Conservation (phyloP, 2,888 invertebrate species). For the Thymelicus acteon region DNA sequence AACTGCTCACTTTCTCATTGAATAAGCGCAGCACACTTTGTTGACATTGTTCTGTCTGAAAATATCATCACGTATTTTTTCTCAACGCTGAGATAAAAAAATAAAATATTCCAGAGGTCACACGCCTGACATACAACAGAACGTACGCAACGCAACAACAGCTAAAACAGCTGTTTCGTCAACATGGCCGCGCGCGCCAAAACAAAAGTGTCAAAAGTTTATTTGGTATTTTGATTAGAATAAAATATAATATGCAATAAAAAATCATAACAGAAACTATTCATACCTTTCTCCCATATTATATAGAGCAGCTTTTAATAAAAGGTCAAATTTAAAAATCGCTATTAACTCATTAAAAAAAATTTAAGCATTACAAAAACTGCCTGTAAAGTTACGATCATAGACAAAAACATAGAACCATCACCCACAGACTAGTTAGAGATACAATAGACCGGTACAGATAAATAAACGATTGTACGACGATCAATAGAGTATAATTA, state of each 20-base stretch:
- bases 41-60: slow-evolving; percentile 56
- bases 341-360: no score
- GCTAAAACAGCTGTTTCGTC: slow-evolving; percentile 75
- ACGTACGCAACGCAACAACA: slow-evolving; percentile 40
- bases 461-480: no score
- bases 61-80: slow-evolving; percentile 54
- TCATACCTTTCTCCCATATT: slow-evolving; percentile 62
- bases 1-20: slow-evolving; percentile 50
- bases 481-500: no score
- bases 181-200: slow-evolving; percentile 82
- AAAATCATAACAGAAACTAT: slow-evolving; percentile 4
- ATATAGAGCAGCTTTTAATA: not conserved
- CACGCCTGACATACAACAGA: slow-evolving; percentile 57
- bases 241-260: slow-evolving; percentile 1
- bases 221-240: not conserved
- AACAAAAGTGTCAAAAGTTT: slow-evolving; percentile 57
- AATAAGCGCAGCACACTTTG: slow-evolving; percentile 48
- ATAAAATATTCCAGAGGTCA: slow-evolving; percentile 48
- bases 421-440: no score
- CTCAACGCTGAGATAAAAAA: slow-evolving; percentile 62
- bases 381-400: no score
- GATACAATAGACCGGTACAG: no score
- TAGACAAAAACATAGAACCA: no score
- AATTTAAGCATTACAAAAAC: no score
- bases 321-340: not conserved